These are phyloP conservation scores for Mimumesa dahlbomi DNA, from an alignment of 2,888 invertebrate genomes.

Conservation along the genomic window DNA sequence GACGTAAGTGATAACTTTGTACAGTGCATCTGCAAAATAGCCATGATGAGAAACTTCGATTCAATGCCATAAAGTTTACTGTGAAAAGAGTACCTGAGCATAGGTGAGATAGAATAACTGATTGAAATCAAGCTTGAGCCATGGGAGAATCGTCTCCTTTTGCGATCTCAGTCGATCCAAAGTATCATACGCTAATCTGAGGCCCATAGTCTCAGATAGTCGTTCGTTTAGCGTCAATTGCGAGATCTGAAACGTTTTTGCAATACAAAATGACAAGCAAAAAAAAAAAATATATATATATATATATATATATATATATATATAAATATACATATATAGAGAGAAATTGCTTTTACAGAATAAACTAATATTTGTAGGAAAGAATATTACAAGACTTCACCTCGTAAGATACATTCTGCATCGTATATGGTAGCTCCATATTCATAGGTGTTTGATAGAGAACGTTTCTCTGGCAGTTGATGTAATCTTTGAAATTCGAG, in stretches of 20 bases:
- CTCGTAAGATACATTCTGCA: slow-evolving; percentile 55
- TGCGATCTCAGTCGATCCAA: slow-evolving; percentile 58
- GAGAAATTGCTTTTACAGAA: too few species aligned
- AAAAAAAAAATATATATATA: not conserved
- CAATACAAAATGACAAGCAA: not conserved
- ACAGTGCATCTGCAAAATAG: slow-evolving; percentile 65
- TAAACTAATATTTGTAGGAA: too few species aligned
- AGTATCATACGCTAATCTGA: slow-evolving; percentile 71
- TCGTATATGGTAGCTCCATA: slow-evolving; percentile 54
- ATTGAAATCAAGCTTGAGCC: slow-evolving; percentile 61
- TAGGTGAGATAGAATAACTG: slow-evolving; percentile 70
- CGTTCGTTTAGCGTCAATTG: slow-evolving; percentile 67
- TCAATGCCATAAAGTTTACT: slow-evolving; percentile 46
- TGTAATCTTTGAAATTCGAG: slow-evolving; percentile 53
- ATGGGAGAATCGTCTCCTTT: slow-evolving; percentile 58
- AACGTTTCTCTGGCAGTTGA: slow-evolving; percentile 50
- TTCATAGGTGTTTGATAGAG: slow-evolving; percentile 45
- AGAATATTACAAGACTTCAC: slow-evolving; percentile 48
- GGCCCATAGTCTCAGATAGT: slow-evolving; percentile 68
- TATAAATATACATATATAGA: too few species aligned
- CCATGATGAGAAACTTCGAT: slow-evolving; percentile 3
- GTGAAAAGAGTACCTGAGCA: slow-evolving; percentile 69
- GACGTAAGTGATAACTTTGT: slow-evolving; percentile 68
- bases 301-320: too few species aligned
- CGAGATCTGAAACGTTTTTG: slow-evolving; percentile 56